Percentiles rank a stretch among this genome's conserved stretches.
These are phyloP conservation scores for Tokudaia muenninki DNA, from an alignment of 2,797 vertebrate species.

Conservation along the genomic window DNA sequence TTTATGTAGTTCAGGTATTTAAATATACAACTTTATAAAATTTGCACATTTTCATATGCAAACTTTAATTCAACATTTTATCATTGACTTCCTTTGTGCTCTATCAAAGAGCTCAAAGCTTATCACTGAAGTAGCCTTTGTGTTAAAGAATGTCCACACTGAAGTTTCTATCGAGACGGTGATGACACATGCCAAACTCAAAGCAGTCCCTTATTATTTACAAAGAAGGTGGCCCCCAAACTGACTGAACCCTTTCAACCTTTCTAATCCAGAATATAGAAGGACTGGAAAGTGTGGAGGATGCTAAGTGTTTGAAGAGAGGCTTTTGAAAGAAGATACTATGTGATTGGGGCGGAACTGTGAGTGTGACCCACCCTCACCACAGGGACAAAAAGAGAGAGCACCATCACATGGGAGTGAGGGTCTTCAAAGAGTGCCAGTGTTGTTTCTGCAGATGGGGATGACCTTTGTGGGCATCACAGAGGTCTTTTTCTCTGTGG, in stretches of 20 bases:
- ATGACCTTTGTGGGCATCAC: not conserved
- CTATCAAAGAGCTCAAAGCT: not conserved
- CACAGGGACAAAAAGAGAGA: not conserved
- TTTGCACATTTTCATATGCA: not conserved
- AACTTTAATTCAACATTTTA: not conserved
- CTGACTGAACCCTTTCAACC: not conserved
- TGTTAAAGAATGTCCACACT: not conserved
- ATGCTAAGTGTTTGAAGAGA: not conserved
- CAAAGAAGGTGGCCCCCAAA: not conserved
- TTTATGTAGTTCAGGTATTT: not conserved
- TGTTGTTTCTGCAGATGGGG: not conserved
- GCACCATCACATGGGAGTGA: not conserved
- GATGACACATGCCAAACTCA: not conserved
- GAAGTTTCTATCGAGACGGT: not conserved
- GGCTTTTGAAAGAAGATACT: not conserved
- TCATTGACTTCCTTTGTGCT: not conserved
- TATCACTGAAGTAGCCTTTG: not conserved
- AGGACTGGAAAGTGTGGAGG: not conserved
- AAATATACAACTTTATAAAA: conserved; percentile 8
- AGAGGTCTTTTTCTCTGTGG: not conserved
- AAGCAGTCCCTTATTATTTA: not conserved
- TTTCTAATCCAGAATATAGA: not conserved
- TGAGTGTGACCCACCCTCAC: too few relatives aligned
- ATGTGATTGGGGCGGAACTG: not conserved
- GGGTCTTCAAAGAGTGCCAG: not conserved